These are phyloP conservation scores for Ophiodon elongatus DNA, from an alignment of 2,113 vertebrate species.

Conservation along the genomic window DNA sequence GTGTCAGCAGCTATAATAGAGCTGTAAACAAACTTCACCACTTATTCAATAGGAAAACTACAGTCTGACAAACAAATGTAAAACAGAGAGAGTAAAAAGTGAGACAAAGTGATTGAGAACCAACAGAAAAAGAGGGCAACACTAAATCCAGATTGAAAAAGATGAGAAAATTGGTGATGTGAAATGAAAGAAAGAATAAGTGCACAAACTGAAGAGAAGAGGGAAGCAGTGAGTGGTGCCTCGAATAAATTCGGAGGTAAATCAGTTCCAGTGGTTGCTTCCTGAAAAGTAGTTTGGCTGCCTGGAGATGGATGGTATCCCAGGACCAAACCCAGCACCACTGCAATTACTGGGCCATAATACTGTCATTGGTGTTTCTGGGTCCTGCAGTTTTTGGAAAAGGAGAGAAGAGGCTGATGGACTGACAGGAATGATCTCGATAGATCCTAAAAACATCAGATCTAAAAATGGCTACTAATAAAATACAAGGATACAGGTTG, in stretches of 20 bases:
- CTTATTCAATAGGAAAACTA: conserved; percentile 73
- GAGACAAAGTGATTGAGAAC: neutral
- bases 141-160: conserved; percentile 4
- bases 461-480: neutral
- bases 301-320: conserved; percentile 61
- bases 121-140: conserved; percentile 2
- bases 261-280: conserved; percentile 76
- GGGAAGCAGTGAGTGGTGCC: conserved; percentile 29
- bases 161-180: conserved; percentile 7
- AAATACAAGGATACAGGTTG: neutral
- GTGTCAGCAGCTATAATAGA: conserved; percentile 57
- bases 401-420: conserved; percentile 11
- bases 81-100: neutral
- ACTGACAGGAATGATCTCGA: neutral
- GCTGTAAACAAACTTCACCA: conserved; percentile 76
- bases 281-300: conserved; percentile 65
- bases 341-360: conserved; percentile 66
- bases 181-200: conserved; percentile 36
- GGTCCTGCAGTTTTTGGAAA: conserved; percentile 16
- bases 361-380: conserved; percentile 55
- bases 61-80: conserved; percentile 38
- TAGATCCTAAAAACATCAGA: neutral
- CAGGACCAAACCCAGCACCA: conserved; percentile 57
- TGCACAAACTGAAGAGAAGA: conserved; percentile 18
- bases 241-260: conserved; percentile 61